A percentile compares a stretch with the other conserved stretches of the same genome.
These are phyloP conservation scores for Heliconius ismenius DNA, from an alignment of 2,888 invertebrate species.

Conservation along the genomic window DNA sequence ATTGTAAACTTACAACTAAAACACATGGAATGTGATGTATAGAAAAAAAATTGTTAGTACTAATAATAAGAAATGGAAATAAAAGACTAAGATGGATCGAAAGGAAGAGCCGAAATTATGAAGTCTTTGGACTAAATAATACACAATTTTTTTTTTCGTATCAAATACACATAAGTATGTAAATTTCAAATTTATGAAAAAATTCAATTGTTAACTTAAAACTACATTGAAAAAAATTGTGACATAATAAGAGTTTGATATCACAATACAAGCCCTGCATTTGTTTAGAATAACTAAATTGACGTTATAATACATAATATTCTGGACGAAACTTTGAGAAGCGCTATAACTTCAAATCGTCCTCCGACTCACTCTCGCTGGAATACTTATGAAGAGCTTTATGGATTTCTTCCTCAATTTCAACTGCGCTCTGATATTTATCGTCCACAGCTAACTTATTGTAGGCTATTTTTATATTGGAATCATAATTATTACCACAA, in stretches of 20 bases:
- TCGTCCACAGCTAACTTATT: constrained; percentile 72
- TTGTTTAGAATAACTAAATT: constrained; percentile 50
- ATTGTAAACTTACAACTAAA: constrained; percentile 28
- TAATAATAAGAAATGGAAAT: constrained; percentile 10
- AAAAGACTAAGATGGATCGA: constrained; percentile 34
- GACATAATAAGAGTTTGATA: constrained; percentile 57
- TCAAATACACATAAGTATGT: constrained; percentile 20
- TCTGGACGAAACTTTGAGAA: constrained; percentile 56
- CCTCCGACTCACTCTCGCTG: constrained; percentile 73
- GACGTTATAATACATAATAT: constrained; percentile 62
- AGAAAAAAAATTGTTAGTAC: constrained; percentile 3
- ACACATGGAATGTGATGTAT: constrained; percentile 41
- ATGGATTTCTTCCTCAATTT: constrained; percentile 72
- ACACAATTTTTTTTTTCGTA: constrained; percentile 32
- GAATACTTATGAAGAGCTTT: constrained; percentile 64
- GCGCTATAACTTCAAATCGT: constrained; percentile 71
- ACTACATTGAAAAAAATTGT: constrained; percentile 52
- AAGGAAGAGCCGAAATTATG: constrained; percentile 34
- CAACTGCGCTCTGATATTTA: constrained; percentile 65
- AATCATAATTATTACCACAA: constrained; percentile 59
- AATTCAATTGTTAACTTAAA: too few relatives aligned
- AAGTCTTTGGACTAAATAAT: constrained; percentile 52
- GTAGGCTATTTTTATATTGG: constrained; percentile 66
- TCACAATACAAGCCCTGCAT: constrained; percentile 67
- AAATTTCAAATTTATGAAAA: constrained; percentile 12